Base-by-base conservation (phyloP, 1,140 invertebrate species). In the Brevipalpus yothersi region DNA sequence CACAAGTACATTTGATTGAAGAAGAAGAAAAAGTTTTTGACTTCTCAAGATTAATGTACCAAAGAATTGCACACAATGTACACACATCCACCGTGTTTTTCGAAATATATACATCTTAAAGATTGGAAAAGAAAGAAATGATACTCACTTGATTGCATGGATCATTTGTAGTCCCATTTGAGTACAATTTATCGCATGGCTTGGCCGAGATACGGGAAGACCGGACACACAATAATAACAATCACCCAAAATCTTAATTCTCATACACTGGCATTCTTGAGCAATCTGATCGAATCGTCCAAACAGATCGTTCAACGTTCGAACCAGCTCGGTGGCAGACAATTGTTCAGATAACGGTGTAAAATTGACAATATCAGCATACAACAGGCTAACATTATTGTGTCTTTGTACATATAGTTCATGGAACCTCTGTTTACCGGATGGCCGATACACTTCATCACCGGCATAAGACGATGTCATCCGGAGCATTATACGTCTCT, bases 91-190 rank as follows among this genome's bases (percentile, higher is more conserved):
- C 31, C 2, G 31, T 31, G 5, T 31, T 31, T 31, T 31, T 31
- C 5, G 31, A 31, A n/a, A n/a, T n/a, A n/a, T 31, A 31, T 3
- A 31, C 31, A 31, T 31, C 31, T 31, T 31, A 3, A 31, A 31
- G 31, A 31, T 31, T 31, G 31, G 5, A 31, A 31, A 31, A 5
- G 5, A 31, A 31, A 31, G 31, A 3, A 31, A 31, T 31, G 5
- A 2, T 31, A 31, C 21, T 23, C 41, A 58, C 58, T 39, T 58
- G 15, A 58, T 95, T 15, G 88, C 90, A 65, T 86, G 81, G 65
- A 95, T 94, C 91, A 96, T 95, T 67, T 93, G 86, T 1, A 95
- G 76, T 1, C 90, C 92, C 82, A 94, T 92, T 75, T 95, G 87
- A 11, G 95, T 89, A 71, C 86, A 89, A 72, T 89, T 94, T 61